phyloP scores from a whole-genome alignment of 2,797 vertebrate genomes.

The Manis javanica region DNA sequence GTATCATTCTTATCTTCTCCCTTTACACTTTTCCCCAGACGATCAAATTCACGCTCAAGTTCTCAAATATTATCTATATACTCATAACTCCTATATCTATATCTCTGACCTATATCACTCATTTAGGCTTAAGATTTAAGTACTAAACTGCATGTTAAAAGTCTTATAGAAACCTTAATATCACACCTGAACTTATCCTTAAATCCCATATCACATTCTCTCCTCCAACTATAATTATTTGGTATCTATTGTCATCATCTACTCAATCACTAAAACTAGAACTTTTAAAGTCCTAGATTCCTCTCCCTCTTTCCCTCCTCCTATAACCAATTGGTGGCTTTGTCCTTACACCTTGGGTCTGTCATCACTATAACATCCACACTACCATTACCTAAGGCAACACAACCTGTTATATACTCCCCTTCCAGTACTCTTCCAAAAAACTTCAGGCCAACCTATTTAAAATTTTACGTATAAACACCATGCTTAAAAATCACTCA shows the following conservation, averaged over 20 bases:
- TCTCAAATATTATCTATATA: not conserved
- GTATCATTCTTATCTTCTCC: not conserved
- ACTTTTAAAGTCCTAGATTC: not conserved
- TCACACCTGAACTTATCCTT: not conserved
- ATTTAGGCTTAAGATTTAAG: not conserved
- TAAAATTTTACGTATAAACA: not conserved
- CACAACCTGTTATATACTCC: not conserved
- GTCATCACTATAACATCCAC: not conserved
- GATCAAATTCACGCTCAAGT: not conserved
- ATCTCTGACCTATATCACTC: not conserved
- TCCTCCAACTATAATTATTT: not conserved
- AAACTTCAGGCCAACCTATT: not conserved
- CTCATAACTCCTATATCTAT: not conserved
- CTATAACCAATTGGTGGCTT: not conserved
- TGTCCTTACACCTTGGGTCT: not conserved
- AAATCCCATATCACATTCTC: not conserved
- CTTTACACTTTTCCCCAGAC: not conserved
- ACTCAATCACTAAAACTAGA: not conserved
- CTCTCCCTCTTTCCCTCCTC: not conserved
- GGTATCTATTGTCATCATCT: not conserved
- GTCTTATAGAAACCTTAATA: not conserved
- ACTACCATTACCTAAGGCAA: not conserved
- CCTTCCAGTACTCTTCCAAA: not conserved
- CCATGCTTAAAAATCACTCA: not conserved
- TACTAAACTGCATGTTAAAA: not conserved